phyloP scores from a whole-genome alignment of 2,113 vertebrate species.

The Vireo altiloquus region DNA sequence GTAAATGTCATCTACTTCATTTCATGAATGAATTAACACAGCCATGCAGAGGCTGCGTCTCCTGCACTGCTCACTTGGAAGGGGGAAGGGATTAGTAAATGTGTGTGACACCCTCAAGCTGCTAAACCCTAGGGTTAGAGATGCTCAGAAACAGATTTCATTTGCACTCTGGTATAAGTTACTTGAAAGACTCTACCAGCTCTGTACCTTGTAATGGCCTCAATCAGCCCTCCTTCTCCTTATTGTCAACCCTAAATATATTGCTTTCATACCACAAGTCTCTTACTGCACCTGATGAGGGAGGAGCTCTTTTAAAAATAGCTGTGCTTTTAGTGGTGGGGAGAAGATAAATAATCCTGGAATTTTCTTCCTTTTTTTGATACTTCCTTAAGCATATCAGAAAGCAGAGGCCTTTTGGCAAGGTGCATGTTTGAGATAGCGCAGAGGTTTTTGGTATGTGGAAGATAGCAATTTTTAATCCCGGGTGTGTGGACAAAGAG shows the following conservation, averaged over 20 bases:
- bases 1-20: constrained; percentile 56
- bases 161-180: neutral
- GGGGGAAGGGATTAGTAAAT: neutral
- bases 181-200: neutral
- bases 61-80: neutral
- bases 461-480: constrained; percentile 17
- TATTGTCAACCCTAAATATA: neutral
- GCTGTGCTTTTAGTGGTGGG: neutral
- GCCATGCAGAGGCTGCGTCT: neutral
- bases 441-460: neutral
- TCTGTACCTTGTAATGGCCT: neutral
- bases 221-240: neutral
- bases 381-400: constrained; percentile 5
- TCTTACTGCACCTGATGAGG: neutral
- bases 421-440: constrained; percentile 7
- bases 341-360: neutral
- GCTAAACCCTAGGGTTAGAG: neutral
- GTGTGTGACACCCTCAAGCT: neutral
- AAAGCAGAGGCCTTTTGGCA: neutral
- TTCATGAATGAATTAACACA: constrained; percentile 61
- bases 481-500: neutral
- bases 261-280: neutral
- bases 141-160: neutral
- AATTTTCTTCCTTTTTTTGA: neutral
- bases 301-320: constrained; percentile 6